Base-by-base conservation (phyloP, 2,888 invertebrate species). In the Rapana venosa region DNA sequence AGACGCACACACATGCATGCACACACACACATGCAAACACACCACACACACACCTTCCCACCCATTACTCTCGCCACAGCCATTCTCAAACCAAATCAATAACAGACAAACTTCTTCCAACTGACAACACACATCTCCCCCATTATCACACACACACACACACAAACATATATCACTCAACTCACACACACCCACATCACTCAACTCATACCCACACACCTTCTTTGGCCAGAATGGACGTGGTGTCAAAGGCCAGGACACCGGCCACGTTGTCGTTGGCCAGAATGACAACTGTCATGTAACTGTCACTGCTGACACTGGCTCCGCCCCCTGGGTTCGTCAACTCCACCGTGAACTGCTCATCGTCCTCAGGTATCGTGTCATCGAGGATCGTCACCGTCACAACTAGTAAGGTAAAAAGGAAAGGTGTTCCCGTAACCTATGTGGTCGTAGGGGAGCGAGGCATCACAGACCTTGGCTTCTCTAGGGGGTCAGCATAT, bases 201-300 rank as follows among this genome's bases (percentile, higher is more conserved):
- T 22, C 20, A 26, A 36, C 5, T 1, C 36, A 32, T 61, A 32
- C n/a, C 81, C 61, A 90, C 61, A 22, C 91, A 95, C 96, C 96
- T 95, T 96, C 95, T 87, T 93, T 93, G 56, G 94, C 94, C 61
- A 95, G 92, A 20, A 94, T 81, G 20, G 95, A 94, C 0, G 94
- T 93, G 83, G 93, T 91, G 36, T 92, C 93, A 92, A 96, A 95
- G 56, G 93, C 94, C 15, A 96, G 36, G 4, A 94, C 91, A 56
- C 96, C 96, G 22, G 95, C 96, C n/a, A 96, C 95, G 92, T 95
- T 92, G 90, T 96, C 96, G 92, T 96, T 96, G 87, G 95, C 95
- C 89, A 94, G 91, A 36, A 96, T 94, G 17, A 95, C 90, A 35
- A 96, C 91, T 35, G 93, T 94, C 22, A 95, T 94, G 36, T 92